These are phyloP conservation scores for Norana najaformis DNA, from an alignment of 2,888 invertebrate genomes.

Conservation along the genomic window DNA sequence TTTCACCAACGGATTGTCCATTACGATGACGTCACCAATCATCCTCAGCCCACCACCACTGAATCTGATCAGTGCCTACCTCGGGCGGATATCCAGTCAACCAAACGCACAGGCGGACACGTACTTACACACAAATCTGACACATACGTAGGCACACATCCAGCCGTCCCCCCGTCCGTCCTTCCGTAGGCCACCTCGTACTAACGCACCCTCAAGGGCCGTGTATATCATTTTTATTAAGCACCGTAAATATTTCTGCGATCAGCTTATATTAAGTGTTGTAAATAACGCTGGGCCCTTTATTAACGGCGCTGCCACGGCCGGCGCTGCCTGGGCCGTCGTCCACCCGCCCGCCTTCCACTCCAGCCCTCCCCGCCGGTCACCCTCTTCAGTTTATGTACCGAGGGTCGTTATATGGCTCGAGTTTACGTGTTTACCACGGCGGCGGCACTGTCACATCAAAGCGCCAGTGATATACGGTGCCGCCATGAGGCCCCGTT, in stretches of 20 bases:
- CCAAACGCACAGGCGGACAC: background rate
- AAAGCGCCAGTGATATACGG: slow-evolving; percentile 1
- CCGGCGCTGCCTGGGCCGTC: background rate
- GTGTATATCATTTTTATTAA: slow-evolving; percentile 17
- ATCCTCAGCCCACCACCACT: background rate
- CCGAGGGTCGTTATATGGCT: slow-evolving; percentile 18
- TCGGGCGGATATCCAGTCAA: background rate
- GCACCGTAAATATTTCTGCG: slow-evolving; percentile 9
- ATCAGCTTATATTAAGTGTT: slow-evolving; percentile 22
- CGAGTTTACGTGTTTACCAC: slow-evolving; percentile 25
- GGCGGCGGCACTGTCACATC: slow-evolving; percentile 21
- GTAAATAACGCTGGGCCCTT: slow-evolving; percentile 15
- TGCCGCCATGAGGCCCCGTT: background rate
- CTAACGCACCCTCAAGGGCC: slow-evolving; percentile 13
- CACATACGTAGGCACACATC: no score
- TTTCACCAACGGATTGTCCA: background rate
- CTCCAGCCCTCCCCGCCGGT: background rate
- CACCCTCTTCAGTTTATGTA: slow-evolving; percentile 24
- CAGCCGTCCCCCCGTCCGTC: background rate
- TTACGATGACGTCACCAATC: background rate
- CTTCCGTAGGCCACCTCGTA: background rate
- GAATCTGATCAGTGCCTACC: background rate
- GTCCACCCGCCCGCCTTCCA: background rate
- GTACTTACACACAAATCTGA: background rate
- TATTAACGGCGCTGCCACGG: background rate